A percentile compares a stretch with the other conserved stretches of the same genome.
These are phyloP conservation scores for Drosophila albomicans DNA, from an alignment of 1,140 invertebrate species.

Conservation along the genomic window DNA sequence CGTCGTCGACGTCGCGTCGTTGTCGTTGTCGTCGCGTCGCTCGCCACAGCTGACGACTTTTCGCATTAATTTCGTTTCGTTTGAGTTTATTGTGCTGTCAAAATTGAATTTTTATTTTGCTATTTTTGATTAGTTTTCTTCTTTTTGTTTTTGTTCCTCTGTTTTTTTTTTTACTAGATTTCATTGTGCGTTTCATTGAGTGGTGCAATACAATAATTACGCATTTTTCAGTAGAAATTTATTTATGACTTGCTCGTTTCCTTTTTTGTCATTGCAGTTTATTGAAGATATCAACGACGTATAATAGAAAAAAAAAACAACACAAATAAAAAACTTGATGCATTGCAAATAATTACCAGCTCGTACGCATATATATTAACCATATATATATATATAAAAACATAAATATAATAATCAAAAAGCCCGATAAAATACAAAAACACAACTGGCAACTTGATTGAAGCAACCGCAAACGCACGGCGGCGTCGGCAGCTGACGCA, in stretches of 20 bases:
- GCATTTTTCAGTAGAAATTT: conserved; percentile 1
- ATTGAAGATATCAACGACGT: conserved; percentile 51
- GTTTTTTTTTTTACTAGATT: not conserved
- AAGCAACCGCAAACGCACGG: conserved; percentile 37
- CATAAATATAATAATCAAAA: too few relatives aligned
- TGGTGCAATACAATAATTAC: not conserved
- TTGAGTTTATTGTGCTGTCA: not conserved
- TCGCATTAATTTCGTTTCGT: conserved; percentile 21
- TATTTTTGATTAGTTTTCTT: too few relatives aligned
- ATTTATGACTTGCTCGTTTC: not conserved
- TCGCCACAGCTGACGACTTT: conserved; percentile 45
- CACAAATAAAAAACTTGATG: conserved; percentile 42
- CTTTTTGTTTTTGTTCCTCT: too few relatives aligned
- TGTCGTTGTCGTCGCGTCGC: conserved; percentile 18
- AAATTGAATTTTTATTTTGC: not conserved
- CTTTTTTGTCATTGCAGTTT: conserved; percentile 46
- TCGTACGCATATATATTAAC: too few relatives aligned
- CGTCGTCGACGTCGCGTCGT: conserved; percentile 1
- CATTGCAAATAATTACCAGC: not conserved
- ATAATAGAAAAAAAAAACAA: conserved; percentile 26
- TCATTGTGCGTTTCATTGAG: not conserved
- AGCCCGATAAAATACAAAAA: conserved; percentile 19
- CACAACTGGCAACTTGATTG: conserved; percentile 35
- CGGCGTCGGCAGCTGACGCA: conserved; percentile 43
- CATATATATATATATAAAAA: too few relatives aligned